phyloP scores from a whole-genome alignment of 2,888 invertebrate genomes.

The Megalurothrips usitatus region DNA sequence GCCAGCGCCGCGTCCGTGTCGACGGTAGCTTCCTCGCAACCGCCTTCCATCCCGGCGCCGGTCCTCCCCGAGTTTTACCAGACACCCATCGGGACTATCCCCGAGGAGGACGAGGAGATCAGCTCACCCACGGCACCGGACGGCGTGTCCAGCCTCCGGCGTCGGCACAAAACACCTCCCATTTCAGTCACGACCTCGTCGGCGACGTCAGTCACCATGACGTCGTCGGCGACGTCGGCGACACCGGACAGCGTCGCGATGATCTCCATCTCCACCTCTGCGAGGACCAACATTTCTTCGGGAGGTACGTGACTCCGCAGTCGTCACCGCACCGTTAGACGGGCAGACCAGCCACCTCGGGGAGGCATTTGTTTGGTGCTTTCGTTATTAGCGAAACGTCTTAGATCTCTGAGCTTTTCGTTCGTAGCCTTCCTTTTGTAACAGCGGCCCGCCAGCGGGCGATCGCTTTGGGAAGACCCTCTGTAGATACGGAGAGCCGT shows the following conservation, averaged over 20 bases:
- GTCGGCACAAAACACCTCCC: constrained; percentile 35
- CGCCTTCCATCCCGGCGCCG: neutral
- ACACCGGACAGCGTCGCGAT: neutral
- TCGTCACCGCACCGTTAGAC: constrained; percentile 20
- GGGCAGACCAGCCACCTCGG: constrained; percentile 1
- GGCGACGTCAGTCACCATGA: neutral
- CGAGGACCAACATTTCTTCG: neutral
- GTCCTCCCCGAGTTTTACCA: constrained; percentile 3
- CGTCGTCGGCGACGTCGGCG: neutral
- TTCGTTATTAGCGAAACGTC: neutral
- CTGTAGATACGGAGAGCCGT: too few relatives aligned
- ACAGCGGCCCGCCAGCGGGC: too few relatives aligned
- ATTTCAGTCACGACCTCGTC: constrained; percentile 11
- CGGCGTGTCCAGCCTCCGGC: constrained; percentile 44
- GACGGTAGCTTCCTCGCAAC: neutral
- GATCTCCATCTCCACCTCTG: neutral
- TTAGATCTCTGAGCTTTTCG: neutral
- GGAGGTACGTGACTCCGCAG: constrained; percentile 12
- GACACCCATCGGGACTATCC: constrained; percentile 41
- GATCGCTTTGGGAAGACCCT: too few relatives aligned
- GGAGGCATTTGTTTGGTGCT: neutral
- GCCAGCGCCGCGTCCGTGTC: neutral
- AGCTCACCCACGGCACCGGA: constrained; percentile 45
- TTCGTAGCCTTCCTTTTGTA: neutral
- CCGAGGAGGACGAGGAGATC: constrained; percentile 47